Evolutionary conservation across 2,113 vertebrate genomes (phyloP).

Genomic region (Lutjanus erythropterus): DNA sequence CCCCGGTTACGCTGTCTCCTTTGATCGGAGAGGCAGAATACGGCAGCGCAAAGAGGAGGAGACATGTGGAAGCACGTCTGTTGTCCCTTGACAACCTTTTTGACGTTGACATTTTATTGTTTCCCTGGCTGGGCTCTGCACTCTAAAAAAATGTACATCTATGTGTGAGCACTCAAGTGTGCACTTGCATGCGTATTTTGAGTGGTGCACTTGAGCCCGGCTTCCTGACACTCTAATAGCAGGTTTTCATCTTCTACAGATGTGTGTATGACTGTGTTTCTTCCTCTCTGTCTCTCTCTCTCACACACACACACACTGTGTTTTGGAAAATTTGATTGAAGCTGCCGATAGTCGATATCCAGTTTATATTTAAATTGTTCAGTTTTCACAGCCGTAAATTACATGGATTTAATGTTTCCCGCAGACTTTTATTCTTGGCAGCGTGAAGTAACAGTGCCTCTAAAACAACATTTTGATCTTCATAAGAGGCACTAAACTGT

Average conservation of each 20-base stretch:
- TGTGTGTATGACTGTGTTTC: conserved; percentile 16
- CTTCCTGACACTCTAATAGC: conserved; percentile 63
- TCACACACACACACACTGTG: neutral
- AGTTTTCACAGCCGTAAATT: conserved; percentile 51
- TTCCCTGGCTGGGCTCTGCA: conserved; percentile 41
- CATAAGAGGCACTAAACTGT: conserved; percentile 31
- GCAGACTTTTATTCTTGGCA: conserved; percentile 49
- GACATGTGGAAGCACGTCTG: conserved; percentile 41
- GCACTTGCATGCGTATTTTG: conserved; percentile 21
- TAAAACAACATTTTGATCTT: conserved; percentile 47
- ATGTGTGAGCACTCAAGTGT: conserved; percentile 14
- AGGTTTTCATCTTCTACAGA: conserved; percentile 52
- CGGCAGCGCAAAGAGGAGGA: conserved; percentile 8
- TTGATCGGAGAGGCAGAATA: conserved; percentile 29
- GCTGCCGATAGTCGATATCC: conserved; percentile 34
- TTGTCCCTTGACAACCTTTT: conserved; percentile 55
- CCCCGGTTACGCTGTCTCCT: neutral
- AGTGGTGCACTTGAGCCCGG: conserved; percentile 34
- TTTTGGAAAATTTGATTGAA: conserved; percentile 43
- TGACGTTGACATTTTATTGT: conserved; percentile 49
- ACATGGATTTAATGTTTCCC: conserved; percentile 48
- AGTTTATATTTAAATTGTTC: conserved; percentile 44
- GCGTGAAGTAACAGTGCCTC: conserved; percentile 4
- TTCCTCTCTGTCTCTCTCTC: neutral
- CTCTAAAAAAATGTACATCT: neutral